phyloP scores from a whole-genome alignment of 2,888 invertebrate genomes.

The Metellina segmentata region DNA sequence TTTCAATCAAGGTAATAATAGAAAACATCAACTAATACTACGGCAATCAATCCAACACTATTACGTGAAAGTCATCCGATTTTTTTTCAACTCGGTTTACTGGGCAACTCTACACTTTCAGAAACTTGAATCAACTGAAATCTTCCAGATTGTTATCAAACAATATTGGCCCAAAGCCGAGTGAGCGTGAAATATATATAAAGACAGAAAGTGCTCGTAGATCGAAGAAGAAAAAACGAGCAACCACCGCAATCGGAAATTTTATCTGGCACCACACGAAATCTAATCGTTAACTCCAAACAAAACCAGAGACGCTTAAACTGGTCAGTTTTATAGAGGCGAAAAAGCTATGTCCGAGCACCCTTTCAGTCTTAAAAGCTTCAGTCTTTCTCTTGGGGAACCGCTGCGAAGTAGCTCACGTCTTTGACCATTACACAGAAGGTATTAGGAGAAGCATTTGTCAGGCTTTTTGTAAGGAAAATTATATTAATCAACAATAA shows the following conservation, averaged over 20 bases:
- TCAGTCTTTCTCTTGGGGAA: slow-evolving; percentile 12
- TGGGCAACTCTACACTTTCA: not conserved
- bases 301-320: slow-evolving; percentile 21
- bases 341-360: not conserved
- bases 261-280: slow-evolving; percentile 34
- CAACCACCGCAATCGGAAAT: slow-evolving; percentile 32
- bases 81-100: slow-evolving; percentile 7
- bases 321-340: not conserved
- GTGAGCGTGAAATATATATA: not conserved
- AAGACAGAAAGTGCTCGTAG: not conserved
- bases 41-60: not conserved
- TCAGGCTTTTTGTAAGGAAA: too few species aligned
- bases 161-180: not conserved
- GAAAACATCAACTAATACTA: not conserved
- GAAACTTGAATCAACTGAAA: not conserved
- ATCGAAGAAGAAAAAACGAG: not conserved
- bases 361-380: slow-evolving; percentile 15
- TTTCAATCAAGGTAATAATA: not conserved
- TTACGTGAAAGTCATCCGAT: not conserved
- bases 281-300: slow-evolving; percentile 39
- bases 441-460: not conserved
- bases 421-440: slow-evolving; percentile 3
- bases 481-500: too few species aligned
- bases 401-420: slow-evolving; percentile 3
- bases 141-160: not conserved